phyloP scores from a whole-genome alignment of 2,888 invertebrate genomes.

The Cheilosia urbana region DNA sequence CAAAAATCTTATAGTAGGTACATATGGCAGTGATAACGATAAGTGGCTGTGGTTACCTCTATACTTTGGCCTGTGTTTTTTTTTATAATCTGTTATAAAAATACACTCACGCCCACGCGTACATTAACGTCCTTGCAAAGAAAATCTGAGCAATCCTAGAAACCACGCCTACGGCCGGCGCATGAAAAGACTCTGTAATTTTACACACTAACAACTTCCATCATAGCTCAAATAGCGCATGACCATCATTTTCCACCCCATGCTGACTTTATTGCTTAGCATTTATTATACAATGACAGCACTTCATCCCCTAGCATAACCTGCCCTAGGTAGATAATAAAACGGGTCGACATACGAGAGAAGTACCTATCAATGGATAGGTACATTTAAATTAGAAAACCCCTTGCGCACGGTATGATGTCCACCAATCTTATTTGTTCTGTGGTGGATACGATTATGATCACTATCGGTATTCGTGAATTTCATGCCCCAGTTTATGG shows the following conservation, averaged over 20 bases:
- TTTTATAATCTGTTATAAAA: too few species aligned
- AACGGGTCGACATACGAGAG: neutral
- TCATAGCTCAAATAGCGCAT: conserved; percentile 44
- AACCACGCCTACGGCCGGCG: conserved; percentile 30
- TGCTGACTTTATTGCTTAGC: conserved; percentile 1
- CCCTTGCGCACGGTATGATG: conserved; percentile 5
- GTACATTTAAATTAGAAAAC: conserved; percentile 28
- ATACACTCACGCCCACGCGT: conserved; percentile 16
- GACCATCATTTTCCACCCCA: conserved; percentile 45
- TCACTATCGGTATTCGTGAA: too few species aligned
- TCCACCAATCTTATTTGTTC: conserved; percentile 5
- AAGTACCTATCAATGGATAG: neutral
- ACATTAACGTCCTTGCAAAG: neutral
- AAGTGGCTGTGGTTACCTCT: too few species aligned
- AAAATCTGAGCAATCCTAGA: conserved; percentile 17
- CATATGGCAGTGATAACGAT: too few species aligned
- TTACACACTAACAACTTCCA: neutral
- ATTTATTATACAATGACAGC: conserved; percentile 17
- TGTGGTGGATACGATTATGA: neutral
- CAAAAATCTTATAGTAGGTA: too few species aligned
- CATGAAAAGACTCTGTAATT: conserved; percentile 1
- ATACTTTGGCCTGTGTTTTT: too few species aligned
- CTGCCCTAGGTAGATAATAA: conserved; percentile 19
- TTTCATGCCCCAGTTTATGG: too few species aligned
- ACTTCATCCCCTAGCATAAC: conserved; percentile 28